Conservation (phyloP, 2,888 invertebrate species). For the Oligia strigilis region DNA sequence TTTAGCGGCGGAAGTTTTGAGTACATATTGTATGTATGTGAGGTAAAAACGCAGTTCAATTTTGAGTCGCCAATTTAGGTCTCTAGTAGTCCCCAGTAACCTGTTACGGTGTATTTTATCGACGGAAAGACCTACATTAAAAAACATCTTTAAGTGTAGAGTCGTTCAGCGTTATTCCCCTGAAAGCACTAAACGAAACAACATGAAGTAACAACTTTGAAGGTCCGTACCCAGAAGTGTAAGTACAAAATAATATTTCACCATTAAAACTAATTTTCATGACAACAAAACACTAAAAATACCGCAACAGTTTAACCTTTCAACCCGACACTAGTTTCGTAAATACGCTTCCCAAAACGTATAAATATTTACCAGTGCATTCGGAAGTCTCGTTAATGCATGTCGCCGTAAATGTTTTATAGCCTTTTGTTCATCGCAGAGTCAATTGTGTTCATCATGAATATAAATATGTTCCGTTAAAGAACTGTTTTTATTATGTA, state of each 20-base stretch:
- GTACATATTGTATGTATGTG: neutral
- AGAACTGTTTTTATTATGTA: constrained; percentile 38
- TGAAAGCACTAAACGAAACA: neutral
- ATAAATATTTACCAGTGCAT: constrained; percentile 79
- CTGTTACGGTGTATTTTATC: neutral
- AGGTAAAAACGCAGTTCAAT: neutral
- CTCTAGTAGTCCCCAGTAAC: neutral
- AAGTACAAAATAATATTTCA: neutral
- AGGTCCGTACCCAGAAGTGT: neutral
- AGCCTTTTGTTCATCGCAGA: constrained; percentile 68
- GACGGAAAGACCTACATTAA: neutral
- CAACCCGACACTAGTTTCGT: constrained; percentile 14
- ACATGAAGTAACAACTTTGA: neutral
- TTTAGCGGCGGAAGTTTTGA: too few relatives aligned
- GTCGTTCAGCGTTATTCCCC: neutral
- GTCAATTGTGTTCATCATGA: constrained; percentile 65
- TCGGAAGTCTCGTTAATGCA: constrained; percentile 76
- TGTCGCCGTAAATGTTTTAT: constrained; percentile 76
- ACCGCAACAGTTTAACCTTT: constrained; percentile 11
- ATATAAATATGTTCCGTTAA: constrained; percentile 57
- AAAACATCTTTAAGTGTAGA: neutral
- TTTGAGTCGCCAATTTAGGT: neutral
- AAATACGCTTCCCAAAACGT: constrained; percentile 62
- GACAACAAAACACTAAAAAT: constrained; percentile 4
- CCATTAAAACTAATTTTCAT: neutral